Evolutionary conservation across 35 echinoderm and acorn worm species (phyloP), one percentile per base, ranked within the genome.

Genomic region (Ophiothrix spiculata): DNA sequence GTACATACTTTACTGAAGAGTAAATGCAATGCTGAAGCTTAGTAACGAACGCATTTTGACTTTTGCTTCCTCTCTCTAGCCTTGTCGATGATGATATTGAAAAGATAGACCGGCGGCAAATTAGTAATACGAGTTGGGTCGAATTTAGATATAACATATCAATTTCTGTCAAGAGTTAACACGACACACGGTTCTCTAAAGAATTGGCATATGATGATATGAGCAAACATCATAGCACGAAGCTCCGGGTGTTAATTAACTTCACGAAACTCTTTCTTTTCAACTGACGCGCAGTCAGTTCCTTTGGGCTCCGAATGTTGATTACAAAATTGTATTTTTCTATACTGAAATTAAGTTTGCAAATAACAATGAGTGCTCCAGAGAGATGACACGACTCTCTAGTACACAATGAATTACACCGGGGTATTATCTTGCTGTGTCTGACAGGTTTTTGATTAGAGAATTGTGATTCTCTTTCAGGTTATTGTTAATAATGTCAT

Each of bases 241-340:
- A 11, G 60, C 60, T 69, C 2, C 60, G 6, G 60, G 60, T 25
- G 60, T 69, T 69, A 69, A 69, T 69, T 69, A 69, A 69, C 60
- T 69, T 69, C 60, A 69, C 60, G 60, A 69, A 69, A 69, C 17
- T 28, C 60, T 69, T 12, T 69, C 60, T 69, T 69, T 28, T 28
- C 60, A 4, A 28, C 25, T 25, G 60, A 69, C 60, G 60, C 2
- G 23, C 60, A 4, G 60, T 69, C 16, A 69, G 29, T 28, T 69
- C 60, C 60, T 69, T n/a, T 69, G 60, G 60, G 60, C 60, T 15
- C 60, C 60, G 29, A 49, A 69, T 69, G 60, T 69, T 69, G 60
- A 69, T 69, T 69, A 69, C 60, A 69, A 69, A 69, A 69, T 69
- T 69, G 60, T 69, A 69, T 69, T 69, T 69, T 69, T n/a, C 60